Percentiles rank a stretch among this genome's conserved stretches.
These are phyloP conservation scores for Rhadina sibilatrix DNA, from an alignment of 2,113 vertebrate genomes.

Conservation along the genomic window DNA sequence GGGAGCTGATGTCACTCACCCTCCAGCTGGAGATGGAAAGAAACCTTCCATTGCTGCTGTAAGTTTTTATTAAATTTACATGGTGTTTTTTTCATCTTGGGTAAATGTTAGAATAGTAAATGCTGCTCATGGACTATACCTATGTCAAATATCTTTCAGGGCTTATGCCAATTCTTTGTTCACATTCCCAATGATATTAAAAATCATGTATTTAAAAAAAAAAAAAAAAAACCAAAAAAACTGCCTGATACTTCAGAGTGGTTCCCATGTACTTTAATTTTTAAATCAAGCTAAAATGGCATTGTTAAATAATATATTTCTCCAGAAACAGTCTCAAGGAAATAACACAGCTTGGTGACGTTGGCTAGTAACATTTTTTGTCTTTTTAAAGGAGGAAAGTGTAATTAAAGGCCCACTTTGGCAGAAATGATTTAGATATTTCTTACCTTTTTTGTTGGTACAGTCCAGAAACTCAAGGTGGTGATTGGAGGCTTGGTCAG, in stretches of 20 bases:
- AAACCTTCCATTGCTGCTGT: conserved; percentile 99
- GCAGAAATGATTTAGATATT: neutral
- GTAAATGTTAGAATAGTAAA: neutral
- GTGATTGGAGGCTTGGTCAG: neutral
- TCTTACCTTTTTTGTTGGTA: neutral
- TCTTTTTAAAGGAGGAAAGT: neutral
- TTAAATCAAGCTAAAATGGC: neutral
- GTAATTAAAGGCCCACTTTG: neutral
- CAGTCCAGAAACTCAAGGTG: neutral
- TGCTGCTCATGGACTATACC: neutral
- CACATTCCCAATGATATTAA: neutral
- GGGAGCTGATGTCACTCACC: conserved; percentile 98
- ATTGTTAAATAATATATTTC: neutral
- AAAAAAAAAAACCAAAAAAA: neutral
- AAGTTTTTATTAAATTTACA: conserved; percentile 43
- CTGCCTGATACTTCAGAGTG: neutral
- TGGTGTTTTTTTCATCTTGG: neutral
- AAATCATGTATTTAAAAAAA: neutral
- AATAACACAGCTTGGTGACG: neutral
- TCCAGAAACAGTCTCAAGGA: neutral
- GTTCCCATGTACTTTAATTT: neutral
- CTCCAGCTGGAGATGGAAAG: conserved; percentile 97
- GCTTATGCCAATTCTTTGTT: neutral
- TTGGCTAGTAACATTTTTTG: neutral
- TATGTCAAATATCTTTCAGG: neutral